Conservation (phyloP, 2,797 vertebrate species). For the Glossophaga mutica region DNA sequence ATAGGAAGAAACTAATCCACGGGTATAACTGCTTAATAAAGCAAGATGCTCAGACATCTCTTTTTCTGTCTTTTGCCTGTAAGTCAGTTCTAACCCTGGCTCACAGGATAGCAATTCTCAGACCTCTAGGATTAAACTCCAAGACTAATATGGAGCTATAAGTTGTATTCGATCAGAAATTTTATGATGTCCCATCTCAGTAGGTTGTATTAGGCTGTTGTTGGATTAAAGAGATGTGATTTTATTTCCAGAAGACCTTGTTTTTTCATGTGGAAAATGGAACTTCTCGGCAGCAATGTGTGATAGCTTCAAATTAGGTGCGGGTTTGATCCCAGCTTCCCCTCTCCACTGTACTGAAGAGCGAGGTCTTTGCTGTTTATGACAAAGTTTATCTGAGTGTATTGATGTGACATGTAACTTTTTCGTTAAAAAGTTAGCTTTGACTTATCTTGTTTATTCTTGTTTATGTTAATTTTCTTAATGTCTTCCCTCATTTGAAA, state of each 20-base stretch:
- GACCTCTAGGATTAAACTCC: not conserved
- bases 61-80: not conserved
- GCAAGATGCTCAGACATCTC: not conserved
- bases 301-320: not conserved
- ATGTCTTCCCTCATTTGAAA: constrained; percentile 14
- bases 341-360: not conserved
- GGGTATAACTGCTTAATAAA: not conserved
- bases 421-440: not conserved
- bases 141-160: not conserved
- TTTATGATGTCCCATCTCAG: not conserved
- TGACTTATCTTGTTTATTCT: not conserved
- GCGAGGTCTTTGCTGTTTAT: not conserved
- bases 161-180: not conserved
- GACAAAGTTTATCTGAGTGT: not conserved
- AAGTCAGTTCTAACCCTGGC: not conserved
- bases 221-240: not conserved
- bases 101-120: not conserved
- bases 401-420: not conserved
- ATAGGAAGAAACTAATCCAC: not conserved
- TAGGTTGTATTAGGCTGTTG: not conserved
- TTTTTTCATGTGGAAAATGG: not conserved
- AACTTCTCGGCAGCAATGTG: not conserved
- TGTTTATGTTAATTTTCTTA: not conserved
- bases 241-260: not conserved
- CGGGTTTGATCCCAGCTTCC: not conserved